A percentile compares a stretch with the other conserved stretches of the same genome.
These are phyloP conservation scores for Epicampocera succincta DNA, from an alignment of 2,888 invertebrate genomes.

Conservation along the genomic window DNA sequence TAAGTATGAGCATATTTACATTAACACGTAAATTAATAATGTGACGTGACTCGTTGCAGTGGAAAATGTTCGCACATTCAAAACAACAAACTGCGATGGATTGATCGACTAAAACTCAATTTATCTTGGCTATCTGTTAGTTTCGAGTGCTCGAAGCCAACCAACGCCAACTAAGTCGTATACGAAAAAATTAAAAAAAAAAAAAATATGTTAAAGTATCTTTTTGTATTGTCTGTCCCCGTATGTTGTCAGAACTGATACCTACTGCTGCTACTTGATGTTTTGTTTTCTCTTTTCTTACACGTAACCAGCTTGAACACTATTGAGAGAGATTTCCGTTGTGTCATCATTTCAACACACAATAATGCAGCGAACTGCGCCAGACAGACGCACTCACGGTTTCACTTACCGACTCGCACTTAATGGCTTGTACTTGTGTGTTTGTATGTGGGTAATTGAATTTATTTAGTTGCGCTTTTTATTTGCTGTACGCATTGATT, in stretches of 20 bases:
- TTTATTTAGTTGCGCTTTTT: neutral
- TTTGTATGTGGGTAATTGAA: conserved; percentile 8
- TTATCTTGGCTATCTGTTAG: conserved; percentile 9
- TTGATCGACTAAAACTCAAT: conserved; percentile 19
- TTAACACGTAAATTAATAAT: conserved; percentile 67
- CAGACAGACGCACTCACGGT: conserved; percentile 1
- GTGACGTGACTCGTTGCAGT: conserved; percentile 56
- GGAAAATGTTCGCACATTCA: conserved; percentile 53
- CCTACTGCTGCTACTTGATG: too few species aligned
- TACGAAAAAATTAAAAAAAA: too few species aligned
- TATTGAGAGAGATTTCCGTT: conserved; percentile 60
- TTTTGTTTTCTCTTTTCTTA: conserved; percentile 7
- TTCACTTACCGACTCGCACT: conserved; percentile 1
- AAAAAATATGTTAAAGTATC: too few species aligned
- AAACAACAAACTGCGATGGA: conserved; percentile 13
- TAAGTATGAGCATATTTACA: conserved; percentile 38
- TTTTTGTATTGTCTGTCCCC: too few species aligned
- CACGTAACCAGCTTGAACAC: conserved; percentile 26
- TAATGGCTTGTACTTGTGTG: neutral
- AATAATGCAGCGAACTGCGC: neutral
- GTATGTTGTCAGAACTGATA: too few species aligned
- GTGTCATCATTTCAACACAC: conserved; percentile 58
- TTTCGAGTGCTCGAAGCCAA: conserved; percentile 13
- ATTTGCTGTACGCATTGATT: conserved; percentile 71
- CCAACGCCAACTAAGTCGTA: conserved; percentile 10